phyloP scores from a whole-genome alignment of 1,140 invertebrate genomes.

The Doryteuthis pealeii region DNA sequence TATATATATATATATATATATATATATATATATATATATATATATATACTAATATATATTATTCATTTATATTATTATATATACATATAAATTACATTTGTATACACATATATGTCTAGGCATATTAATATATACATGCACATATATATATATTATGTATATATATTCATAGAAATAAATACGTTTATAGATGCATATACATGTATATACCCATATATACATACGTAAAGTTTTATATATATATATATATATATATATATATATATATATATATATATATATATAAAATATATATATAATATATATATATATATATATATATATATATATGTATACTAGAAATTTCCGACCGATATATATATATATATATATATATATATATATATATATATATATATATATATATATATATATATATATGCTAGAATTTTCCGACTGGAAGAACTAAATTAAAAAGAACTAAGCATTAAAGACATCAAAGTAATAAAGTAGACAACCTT shows the following conservation, averaged over 20 bases:
- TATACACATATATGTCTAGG: too few relatives aligned
- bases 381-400: too few relatives aligned
- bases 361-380: too few relatives aligned
- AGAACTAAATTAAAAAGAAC: too few relatives aligned
- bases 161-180: neutral
- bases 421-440: too few relatives aligned
- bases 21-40: neutral
- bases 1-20: neutral
- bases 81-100: neutral
- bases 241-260: constrained; percentile 10
- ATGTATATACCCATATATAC: neutral
- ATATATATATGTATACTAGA: too few relatives aligned
- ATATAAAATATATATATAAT: neutral
- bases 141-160: constrained; percentile 4
- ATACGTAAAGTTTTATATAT: neutral
- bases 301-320: neutral
- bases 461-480: too few relatives aligned
- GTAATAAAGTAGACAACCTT: too few relatives aligned
- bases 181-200: neutral
- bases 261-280: constrained; percentile 6
- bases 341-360: too few relatives aligned
- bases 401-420: too few relatives aligned
- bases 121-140: neutral
- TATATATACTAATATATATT: too few relatives aligned
- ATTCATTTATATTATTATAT: too few relatives aligned